Conservation (phyloP, 2,113 vertebrate genomes). For the Elephantulus edwardii region DNA sequence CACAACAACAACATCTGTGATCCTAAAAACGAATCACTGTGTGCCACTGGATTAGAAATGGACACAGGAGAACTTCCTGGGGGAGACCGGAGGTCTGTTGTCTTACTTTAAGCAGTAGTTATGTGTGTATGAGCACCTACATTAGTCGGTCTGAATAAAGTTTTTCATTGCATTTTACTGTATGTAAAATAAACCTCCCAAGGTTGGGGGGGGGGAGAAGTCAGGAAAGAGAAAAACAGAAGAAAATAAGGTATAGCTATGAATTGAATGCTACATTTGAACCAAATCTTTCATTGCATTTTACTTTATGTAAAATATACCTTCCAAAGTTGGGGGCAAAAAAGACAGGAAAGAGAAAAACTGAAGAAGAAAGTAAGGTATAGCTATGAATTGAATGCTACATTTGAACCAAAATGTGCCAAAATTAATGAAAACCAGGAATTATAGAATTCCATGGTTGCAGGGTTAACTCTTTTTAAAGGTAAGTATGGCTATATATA, state of each 20-base stretch:
- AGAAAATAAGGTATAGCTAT: fast-evolving
- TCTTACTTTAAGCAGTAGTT: too few species aligned
- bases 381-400: background rate
- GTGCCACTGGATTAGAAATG: background rate
- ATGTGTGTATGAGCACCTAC: background rate
- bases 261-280: background rate
- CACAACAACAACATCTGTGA: too few species aligned
- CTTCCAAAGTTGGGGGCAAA: too few species aligned
- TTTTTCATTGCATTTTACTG: background rate
- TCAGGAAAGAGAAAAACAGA: too few species aligned
- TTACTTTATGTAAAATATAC: too few species aligned
- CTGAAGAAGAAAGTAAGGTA: background rate
- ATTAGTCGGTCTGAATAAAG: background rate
- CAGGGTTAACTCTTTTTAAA: background rate
- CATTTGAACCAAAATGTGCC: background rate
- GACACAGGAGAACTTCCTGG: background rate
- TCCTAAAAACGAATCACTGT: background rate
- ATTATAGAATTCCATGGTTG: background rate
- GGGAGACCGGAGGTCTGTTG: too few species aligned
- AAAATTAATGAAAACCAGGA: constrained; percentile 20
- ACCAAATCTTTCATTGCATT: too few species aligned
- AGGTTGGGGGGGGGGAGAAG: background rate
- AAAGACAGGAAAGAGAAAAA: background rate
- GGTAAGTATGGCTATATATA: background rate
- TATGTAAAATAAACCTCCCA: background rate